phyloP scores from a whole-genome alignment of 2,113 vertebrate genomes.

The Hippocampus guttulatus region DNA sequence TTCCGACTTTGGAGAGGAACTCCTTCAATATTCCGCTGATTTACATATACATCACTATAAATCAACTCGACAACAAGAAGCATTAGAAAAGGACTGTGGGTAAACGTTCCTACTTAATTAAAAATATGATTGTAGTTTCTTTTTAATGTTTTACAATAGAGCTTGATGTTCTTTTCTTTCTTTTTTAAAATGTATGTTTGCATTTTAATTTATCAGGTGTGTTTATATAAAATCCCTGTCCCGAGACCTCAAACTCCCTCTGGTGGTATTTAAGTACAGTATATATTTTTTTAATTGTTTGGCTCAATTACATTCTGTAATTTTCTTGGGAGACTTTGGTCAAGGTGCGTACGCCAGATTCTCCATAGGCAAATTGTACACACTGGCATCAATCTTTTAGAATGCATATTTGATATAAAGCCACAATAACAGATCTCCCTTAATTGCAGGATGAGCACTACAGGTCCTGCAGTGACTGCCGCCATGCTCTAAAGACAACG shows the following conservation, averaged over 20 bases:
- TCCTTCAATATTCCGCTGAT: constrained; percentile 43
- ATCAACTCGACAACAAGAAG: too few species aligned
- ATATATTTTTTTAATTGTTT: neutral
- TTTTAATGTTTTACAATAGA: neutral
- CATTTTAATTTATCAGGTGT: neutral
- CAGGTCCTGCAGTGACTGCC: constrained; percentile 35
- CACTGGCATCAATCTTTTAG: neutral
- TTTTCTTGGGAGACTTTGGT: neutral
- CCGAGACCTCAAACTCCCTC: constrained; percentile 46
- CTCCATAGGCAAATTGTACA: neutral
- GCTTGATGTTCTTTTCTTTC: neutral
- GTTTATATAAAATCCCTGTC: neutral
- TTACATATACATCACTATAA: constrained; percentile 47
- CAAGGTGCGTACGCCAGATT: too few species aligned
- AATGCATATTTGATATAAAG: neutral
- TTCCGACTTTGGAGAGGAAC: neutral
- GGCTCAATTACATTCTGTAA: too few species aligned
- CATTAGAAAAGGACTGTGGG: too few species aligned
- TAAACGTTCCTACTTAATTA: too few species aligned
- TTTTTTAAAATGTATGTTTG: neutral
- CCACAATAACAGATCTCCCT: neutral
- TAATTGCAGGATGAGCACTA: constrained; percentile 44
- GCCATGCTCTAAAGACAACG: constrained; percentile 54
- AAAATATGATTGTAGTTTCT: too few species aligned
- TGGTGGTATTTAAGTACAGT: constrained; percentile 33